phyloP scores from a whole-genome alignment of 2,113 vertebrate genomes.

The Pristiophorus japonicus region DNA sequence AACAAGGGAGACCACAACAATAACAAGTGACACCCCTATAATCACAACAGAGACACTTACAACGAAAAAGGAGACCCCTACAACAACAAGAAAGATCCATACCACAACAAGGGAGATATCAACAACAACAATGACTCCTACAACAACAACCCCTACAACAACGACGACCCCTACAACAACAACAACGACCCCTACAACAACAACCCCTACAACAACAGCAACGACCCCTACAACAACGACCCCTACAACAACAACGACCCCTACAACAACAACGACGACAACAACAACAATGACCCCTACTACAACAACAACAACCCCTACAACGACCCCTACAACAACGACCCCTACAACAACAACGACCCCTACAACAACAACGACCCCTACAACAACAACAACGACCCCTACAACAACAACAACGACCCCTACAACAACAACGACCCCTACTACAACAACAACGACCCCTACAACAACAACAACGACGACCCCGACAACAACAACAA shows the following conservation, averaged over 20 bases:
- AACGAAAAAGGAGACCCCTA: background rate
- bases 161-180: background rate
- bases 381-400: background rate
- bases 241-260: background rate
- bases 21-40: background rate
- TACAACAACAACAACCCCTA: background rate
- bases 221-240: background rate
- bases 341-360: background rate
- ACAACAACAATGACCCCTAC: background rate
- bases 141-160: background rate
- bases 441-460: background rate
- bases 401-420: background rate
- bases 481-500: background rate
- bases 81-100: background rate
- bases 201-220: background rate
- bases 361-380: background rate
- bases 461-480: background rate
- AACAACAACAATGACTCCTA: background rate
- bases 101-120: background rate
- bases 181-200: background rate
- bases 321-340: background rate
- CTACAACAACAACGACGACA: background rate
- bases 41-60: background rate
- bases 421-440: background rate
- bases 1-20: background rate